Evolutionary conservation across 2,888 invertebrate genomes (phyloP), one percentile per base, ranked within the genome.

Genomic region (Drosophila engyochracea): DNA sequence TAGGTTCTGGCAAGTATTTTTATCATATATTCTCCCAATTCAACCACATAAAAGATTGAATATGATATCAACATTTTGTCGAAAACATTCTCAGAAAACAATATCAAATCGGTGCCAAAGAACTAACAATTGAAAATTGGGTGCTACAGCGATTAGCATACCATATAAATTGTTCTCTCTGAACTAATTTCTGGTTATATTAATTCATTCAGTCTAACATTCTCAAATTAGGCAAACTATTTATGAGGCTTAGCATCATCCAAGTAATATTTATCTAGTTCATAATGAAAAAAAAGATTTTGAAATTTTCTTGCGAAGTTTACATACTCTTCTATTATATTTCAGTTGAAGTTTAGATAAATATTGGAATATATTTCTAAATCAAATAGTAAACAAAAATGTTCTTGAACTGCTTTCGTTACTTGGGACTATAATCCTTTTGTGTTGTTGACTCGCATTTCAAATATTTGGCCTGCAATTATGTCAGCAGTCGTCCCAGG

Each of bases 401-500:
- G 14, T 33, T 52, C 31, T 54, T 31, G 12, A 53, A 22, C 19
- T 51, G 35, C 30, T 30, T 51, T 28, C n/a, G n/a, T 25, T 55
- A 19, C 12, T 30, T n/a, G 14, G 22, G 22, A 31, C 58, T 44
- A 19, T 31, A 35, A 59, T 37, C 44, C 28, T 31, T 61, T 61
- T 57, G 35, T 19, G 4, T 7, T 31, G 22, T n/a, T 25, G 14
- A n/a, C 16, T 54, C 12, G 16, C 41, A 28, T 60, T 59, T 54
- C 2, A 69, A 51, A 37, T 53, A 31, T 73, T 52, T 58, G 22
- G 35, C 35, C 52, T 30, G 58, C 64, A 79, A 67, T 82, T 70
- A 79, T 82, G 67, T 79, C 75, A 65, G 67, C 79, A 62, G 14
- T 58, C 66, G 79, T 39, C 19, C 9, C 65, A 31, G 52, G 53